Conservation (phyloP, 2,113 vertebrate genomes). For the Chaetorhynchus papuensis region DNA sequence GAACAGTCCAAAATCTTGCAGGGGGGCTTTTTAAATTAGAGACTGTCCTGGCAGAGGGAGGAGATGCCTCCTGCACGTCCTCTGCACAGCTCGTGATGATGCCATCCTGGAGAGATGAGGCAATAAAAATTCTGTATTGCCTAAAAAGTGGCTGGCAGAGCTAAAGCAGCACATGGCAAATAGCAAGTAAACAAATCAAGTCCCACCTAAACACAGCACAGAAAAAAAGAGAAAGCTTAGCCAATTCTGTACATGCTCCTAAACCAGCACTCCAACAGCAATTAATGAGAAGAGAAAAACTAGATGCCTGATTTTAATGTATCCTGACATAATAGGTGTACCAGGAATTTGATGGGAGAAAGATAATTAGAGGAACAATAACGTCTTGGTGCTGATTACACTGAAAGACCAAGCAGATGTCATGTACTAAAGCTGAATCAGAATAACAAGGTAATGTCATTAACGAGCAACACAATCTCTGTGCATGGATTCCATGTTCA, state of each 20-base stretch:
- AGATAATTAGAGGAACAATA: conserved; percentile 44
- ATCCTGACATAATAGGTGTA: conserved; percentile 43
- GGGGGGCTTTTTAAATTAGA: neutral
- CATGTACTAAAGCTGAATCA: conserved; percentile 19
- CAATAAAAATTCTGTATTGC: neutral
- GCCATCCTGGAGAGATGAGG: neutral
- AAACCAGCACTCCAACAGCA: neutral
- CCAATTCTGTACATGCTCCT: neutral
- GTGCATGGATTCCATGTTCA: neutral
- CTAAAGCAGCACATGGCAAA: neutral
- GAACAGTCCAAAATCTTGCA: neutral
- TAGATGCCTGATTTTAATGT: conserved; percentile 25
- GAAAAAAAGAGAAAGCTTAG: neutral
- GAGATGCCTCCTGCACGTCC: neutral
- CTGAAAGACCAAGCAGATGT: conserved; percentile 42
- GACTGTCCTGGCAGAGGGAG: neutral
- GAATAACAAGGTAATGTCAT: conserved; percentile 29
- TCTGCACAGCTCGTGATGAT: neutral
- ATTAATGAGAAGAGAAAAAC: conserved; percentile 16
- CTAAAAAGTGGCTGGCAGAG: conserved; percentile 27
- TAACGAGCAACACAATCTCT: conserved; percentile 1
- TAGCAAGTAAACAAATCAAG: neutral
- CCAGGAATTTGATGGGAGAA: conserved; percentile 26
- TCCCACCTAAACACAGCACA: neutral
- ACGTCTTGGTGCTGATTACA: conserved; percentile 9